These are phyloP conservation scores for Stomorhina lunata DNA, from an alignment of 2,888 invertebrate species.

Conservation along the genomic window DNA sequence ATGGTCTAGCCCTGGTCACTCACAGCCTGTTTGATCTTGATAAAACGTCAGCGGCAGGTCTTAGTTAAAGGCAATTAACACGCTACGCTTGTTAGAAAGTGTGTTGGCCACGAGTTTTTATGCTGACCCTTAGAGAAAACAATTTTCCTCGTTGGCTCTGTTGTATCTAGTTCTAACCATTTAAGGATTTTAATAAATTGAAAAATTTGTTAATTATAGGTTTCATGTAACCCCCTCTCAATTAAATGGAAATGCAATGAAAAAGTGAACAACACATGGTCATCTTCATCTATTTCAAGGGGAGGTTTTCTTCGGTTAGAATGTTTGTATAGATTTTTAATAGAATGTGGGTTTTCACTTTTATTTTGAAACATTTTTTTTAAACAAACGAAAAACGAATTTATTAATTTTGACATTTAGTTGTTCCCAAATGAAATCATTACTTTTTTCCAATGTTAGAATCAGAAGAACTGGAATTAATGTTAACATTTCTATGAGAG, in stretches of 20 bases:
- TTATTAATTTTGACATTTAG: constrained; percentile 63
- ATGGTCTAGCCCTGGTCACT: constrained; percentile 67
- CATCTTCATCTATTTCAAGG: constrained; percentile 51
- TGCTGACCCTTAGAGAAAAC: constrained; percentile 15
- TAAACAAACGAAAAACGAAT: constrained; percentile 25
- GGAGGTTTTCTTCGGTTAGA: constrained; percentile 27
- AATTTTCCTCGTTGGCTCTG: constrained; percentile 10
- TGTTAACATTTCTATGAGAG: constrained; percentile 34
- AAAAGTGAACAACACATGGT: constrained; percentile 68
- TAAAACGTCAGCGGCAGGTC: constrained; percentile 61
- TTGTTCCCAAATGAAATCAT: constrained; percentile 63
- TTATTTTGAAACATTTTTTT: neutral
- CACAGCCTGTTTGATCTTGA: constrained; percentile 59
- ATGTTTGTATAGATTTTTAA: constrained; percentile 10
- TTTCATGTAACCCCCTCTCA: constrained; percentile 47
- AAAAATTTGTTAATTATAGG: constrained; percentile 61
- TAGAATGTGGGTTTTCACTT: constrained; percentile 33
- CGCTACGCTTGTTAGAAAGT: constrained; percentile 73
- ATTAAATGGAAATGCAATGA: constrained; percentile 5
- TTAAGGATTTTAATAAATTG: constrained; percentile 60
- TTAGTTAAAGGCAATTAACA: constrained; percentile 77
- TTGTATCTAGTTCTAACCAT: constrained; percentile 34
- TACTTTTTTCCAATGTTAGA: constrained; percentile 28
- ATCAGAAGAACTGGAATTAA: constrained; percentile 68
- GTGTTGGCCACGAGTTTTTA: constrained; percentile 67